Base-by-base conservation (phyloP, 2,113 vertebrate genomes). In the Setophaga petechia region DNA sequence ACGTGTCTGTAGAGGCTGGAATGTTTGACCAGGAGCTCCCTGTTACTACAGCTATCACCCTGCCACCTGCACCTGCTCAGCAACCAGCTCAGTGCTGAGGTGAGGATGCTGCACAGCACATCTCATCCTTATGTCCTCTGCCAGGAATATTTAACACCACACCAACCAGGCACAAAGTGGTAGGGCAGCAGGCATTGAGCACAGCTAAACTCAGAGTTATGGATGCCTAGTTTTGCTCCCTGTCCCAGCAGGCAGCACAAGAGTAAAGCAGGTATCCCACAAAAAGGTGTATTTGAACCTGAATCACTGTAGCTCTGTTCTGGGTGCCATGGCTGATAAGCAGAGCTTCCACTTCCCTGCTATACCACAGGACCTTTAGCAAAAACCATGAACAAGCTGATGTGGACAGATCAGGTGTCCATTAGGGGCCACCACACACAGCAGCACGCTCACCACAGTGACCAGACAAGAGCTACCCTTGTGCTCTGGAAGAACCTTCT, bases 61-160 rank as follows among this genome's bases (percentile, higher is more conserved):
- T 74, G 55, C 33, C 47, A n/a, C 12, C 43, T 31, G 49, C 71
- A 88, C 13, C 31, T 93, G 62, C 58, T 0, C 31, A 69, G 71
- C 44, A 89, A 9, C 5, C 41, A 79, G 79, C 17, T 20, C 10
- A 59, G 63, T 0, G 0, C 33, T 23, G 8, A 47, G 35, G 17
- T 11, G 37, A 68, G 37, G 13, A 30, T 43, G 19, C 5, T 66
- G 33, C 46, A n/a, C 41, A 73, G 19, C 43, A 73, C 10, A 11
- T 37, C 51, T 46, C 21, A 1, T 15, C 44, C 52, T 46, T 5
- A 2, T 15, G 14, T 59, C n/a, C 54, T 59, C 30, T 23, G 16
- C 47, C 35, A 71, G 52, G 43, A 49, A 44, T 39, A 52, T 43
- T 59, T 63, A 67, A 25, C 19, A 39, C 25, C 5, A 35, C 4